These are phyloP conservation scores for Phenganax subtilis DNA, from an alignment of 92 coral and sea anemone genomes.

Conservation along the genomic window DNA sequence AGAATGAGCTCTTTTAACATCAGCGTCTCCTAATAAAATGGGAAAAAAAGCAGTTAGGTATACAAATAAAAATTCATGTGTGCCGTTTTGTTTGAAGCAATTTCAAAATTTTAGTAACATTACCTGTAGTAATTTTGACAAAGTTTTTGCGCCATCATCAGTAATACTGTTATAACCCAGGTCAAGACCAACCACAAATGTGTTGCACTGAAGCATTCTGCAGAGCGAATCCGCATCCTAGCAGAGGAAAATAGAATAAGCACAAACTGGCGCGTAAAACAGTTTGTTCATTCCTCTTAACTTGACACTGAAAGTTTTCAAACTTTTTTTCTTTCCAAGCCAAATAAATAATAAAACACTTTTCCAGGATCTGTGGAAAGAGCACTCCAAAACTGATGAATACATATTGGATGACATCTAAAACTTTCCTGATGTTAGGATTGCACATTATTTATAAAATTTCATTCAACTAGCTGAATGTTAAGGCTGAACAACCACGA, in stretches of 20 bases:
- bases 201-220: conserved; percentile 70
- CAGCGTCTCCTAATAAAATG: conserved; percentile 63
- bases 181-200: conserved; percentile 74
- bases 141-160: conserved; percentile 78
- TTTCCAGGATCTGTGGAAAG: too few species aligned
- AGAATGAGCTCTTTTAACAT: conserved; percentile 66
- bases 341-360: too few species aligned
- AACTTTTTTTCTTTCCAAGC: too few species aligned
- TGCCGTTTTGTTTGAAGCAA: not conserved
- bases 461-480: too few species aligned
- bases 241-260: not conserved
- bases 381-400: too few species aligned
- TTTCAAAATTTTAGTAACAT: not conserved
- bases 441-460: too few species aligned
- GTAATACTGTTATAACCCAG: conserved; percentile 86
- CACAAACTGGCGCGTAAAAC: too few species aligned
- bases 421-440: too few species aligned
- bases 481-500: too few species aligned
- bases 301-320: too few species aligned
- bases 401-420: too few species aligned
- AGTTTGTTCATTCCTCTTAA: too few species aligned
- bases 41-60: not conserved
- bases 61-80: not conserved
- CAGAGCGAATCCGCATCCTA: conserved; percentile 73
- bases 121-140: conserved; percentile 82